A percentile compares a stretch with the other conserved stretches of the same genome.
phyloP scores from a whole-genome alignment of 2,113 vertebrate species.

The Connochaetes taurinus region DNA sequence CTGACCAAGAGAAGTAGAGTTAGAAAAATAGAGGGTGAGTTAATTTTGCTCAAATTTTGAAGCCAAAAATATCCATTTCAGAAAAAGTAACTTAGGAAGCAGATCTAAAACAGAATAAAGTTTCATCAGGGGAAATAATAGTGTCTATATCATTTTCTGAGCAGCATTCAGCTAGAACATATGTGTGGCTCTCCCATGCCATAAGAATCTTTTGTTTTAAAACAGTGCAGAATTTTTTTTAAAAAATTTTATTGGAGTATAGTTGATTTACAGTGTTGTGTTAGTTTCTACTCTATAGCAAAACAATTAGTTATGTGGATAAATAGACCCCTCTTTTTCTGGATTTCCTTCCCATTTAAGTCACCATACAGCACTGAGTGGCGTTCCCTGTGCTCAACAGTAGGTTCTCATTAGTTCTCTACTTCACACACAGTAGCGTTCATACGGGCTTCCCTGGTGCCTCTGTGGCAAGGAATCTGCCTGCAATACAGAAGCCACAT shows the following conservation, averaged over 20 bases:
- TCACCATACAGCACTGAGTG: neutral
- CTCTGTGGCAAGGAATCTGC: neutral
- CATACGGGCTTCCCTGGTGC: neutral
- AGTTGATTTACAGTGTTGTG: neutral
- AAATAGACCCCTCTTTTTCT: neutral
- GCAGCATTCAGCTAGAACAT: neutral
- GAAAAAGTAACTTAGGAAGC: neutral
- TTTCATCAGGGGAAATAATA: neutral
- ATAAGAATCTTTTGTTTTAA: neutral
- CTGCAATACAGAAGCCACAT: neutral
- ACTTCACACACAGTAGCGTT: neutral
- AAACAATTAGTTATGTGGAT: neutral
- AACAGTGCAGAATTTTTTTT: neutral
- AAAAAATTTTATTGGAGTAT: neutral
- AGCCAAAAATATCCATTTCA: neutral
- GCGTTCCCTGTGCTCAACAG: neutral
- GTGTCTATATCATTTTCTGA: neutral
- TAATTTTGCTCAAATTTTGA: neutral
- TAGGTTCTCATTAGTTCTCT: neutral
- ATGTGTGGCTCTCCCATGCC: neutral
- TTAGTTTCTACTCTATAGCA: neutral
- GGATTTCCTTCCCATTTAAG: neutral
- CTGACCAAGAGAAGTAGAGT: neutral
- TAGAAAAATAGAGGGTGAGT: neutral
- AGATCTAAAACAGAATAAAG: neutral